phyloP scores from a whole-genome alignment of 2,113 vertebrate genomes.

The Castor canadensis region DNA sequence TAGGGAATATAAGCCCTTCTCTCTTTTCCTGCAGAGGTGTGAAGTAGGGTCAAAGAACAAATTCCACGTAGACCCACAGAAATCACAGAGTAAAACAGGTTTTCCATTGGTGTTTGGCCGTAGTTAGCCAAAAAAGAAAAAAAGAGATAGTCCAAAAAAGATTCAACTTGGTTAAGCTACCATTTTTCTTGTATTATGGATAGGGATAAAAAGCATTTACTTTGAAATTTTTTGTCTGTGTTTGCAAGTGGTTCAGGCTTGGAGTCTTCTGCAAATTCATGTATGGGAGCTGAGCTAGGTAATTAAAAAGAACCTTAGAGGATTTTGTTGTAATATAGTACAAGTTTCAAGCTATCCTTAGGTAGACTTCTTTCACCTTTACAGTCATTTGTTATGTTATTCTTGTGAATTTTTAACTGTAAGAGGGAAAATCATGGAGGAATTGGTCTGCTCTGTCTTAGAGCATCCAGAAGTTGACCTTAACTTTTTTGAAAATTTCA shows the following conservation, averaged over 20 bases:
- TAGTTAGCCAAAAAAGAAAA: too few species aligned
- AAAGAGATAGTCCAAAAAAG: too few species aligned
- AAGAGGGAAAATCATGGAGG: neutral
- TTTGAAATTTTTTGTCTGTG: neutral
- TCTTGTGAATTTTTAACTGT: neutral
- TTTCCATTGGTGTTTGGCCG: neutral
- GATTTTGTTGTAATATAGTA: neutral
- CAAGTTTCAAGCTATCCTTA: neutral
- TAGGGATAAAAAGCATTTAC: neutral
- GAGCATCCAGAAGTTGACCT: neutral
- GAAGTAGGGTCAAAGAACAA: neutral
- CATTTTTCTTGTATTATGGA: neutral
- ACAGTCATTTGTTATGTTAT: neutral
- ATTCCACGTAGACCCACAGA: neutral
- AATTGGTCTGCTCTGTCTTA: neutral
- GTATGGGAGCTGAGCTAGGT: neutral
- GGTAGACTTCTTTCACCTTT: neutral
- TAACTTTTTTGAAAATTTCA: neutral
- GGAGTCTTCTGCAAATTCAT: neutral
- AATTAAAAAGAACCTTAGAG: neutral
- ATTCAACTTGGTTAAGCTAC: fast-evolving
- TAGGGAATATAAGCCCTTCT: neutral
- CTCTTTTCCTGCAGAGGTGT: neutral
- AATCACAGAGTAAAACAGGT: fast-evolving
- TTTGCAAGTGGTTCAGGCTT: neutral